A percentile compares a stretch with the other conserved stretches of the same genome.
These are phyloP conservation scores for Tetropium fuscum DNA, from an alignment of 2,888 invertebrate species.

Conservation along the genomic window DNA sequence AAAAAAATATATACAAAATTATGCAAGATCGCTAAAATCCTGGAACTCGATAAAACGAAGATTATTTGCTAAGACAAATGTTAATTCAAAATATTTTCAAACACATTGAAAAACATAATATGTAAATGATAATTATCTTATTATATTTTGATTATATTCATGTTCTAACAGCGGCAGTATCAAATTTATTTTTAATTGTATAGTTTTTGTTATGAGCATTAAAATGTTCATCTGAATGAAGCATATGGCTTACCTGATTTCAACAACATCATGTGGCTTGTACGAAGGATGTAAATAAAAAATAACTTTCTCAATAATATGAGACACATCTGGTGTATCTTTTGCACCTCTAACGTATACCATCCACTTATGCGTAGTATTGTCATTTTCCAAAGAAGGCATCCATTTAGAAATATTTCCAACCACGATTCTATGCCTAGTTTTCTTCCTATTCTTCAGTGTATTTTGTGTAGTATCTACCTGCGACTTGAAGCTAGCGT, in stretches of 20 bases:
- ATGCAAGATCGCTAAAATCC: not conserved
- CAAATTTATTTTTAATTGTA: conserved; percentile 6
- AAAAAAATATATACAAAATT: conserved; percentile 41
- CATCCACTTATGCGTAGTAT: conserved; percentile 90
- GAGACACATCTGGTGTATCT: conserved; percentile 71
- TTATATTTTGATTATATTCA: too few relatives aligned
- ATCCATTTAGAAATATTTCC: conserved; percentile 90
- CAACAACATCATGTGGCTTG: conserved; percentile 86
- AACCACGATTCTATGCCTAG: conserved; percentile 64
- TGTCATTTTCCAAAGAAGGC: conserved; percentile 74
- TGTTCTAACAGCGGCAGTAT: too few relatives aligned
- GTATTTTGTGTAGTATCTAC: conserved; percentile 29
- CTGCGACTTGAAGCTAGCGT: conserved; percentile 6
- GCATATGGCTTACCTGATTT: conserved; percentile 74
- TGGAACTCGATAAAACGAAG: not conserved
- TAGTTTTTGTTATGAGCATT: not conserved
- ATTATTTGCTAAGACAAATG: too few relatives aligned
- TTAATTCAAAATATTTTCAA: too few relatives aligned
- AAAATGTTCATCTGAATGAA: not conserved
- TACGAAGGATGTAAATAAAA: conserved; percentile 89
- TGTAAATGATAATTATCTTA: too few relatives aligned
- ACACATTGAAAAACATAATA: too few relatives aligned
- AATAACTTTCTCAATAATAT: conserved; percentile 78
- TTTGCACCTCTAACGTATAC: conserved; percentile 84
- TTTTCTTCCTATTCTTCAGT: conserved; percentile 54